Evolutionary conservation across 2,888 invertebrate genomes (phyloP), one percentile per base, ranked within the genome.

Genomic region (Oscheius myriophilus): DNA sequence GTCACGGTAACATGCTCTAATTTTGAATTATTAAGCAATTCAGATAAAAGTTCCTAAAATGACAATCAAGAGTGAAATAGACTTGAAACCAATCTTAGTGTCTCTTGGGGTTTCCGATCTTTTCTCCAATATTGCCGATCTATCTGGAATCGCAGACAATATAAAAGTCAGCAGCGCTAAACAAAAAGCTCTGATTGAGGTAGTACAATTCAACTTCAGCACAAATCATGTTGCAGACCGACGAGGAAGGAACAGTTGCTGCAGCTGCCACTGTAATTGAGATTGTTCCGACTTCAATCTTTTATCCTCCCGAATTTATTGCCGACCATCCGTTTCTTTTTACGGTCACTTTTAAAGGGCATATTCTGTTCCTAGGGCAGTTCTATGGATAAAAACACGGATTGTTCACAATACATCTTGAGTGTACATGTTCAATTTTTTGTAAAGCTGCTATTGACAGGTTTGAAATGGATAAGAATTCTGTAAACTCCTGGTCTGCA

Each of bases 281-380:
- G 33, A 33, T 33, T 33, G 33, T 9, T 6, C 33, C 33, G 3
- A 33, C 33, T 33, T 33, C 33, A 33, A 33, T 33, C 33, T 33
- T 33, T 33, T 6, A 6, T 33, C 33, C 33, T 6, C 33, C 33
- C 33, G 41, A 62, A 1, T 79, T 80, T 67, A 62, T 41, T 2
- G 79, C 80, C 4, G 74, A 80, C 49, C 76, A 74, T 61, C 79
- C 79, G 7, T 80, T 78, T 42, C 53, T 78, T n/a, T 80, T 72
- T 39, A 66, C 70, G 4, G 21, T 78, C 51, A 53, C 64, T 25
- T 53, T 64, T 9, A 67, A 75, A 12, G 58, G 54, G 25, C 65
- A 73, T 45, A 69, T 71, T 1, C 51, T 77, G 9, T 72, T 77
- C 33, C 9, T 75, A 42, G 74, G 74, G 23, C 2, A n/a, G n/a